Conservation (phyloP, 2,113 vertebrate genomes). For the Toxotes chatareus region DNA sequence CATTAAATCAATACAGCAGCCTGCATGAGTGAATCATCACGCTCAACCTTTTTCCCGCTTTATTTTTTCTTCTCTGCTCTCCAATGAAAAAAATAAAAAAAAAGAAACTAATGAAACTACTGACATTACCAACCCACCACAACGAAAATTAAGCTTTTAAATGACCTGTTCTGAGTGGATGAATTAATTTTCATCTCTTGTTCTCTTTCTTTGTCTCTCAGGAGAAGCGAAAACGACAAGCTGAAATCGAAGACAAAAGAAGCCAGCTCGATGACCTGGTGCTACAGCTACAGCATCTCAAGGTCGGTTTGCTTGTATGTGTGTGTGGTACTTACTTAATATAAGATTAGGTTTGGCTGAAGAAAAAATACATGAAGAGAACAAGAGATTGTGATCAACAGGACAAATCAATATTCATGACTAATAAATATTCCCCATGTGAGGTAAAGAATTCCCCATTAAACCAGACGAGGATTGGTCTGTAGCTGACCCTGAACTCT, state of each 20-base stretch:
- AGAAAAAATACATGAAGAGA: not conserved
- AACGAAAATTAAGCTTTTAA: not conserved
- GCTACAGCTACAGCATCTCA: slow-evolving; percentile 96
- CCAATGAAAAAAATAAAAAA: not conserved
- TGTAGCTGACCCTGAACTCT: slow-evolving; percentile 3
- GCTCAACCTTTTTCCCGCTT: too few relatives aligned
- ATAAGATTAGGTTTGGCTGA: not conserved
- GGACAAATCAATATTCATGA: not conserved
- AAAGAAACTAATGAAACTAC: not conserved
- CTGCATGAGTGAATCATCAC: not conserved
- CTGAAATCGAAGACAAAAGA: slow-evolving; percentile 95
- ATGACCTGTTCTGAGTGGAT: not conserved
- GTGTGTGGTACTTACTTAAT: not conserved
- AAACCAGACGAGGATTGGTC: not conserved
- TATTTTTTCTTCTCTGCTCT: not conserved
- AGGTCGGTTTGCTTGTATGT: slow-evolving; percentile 82
- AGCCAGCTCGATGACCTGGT: slow-evolving; percentile 95
- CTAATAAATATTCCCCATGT: not conserved
- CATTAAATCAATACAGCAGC: slow-evolving; percentile 30
- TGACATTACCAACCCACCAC: not conserved
- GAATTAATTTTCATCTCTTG: not conserved
- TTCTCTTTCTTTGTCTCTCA: slow-evolving; percentile 79
- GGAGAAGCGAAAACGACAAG: slow-evolving; percentile 97
- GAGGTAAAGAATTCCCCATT: not conserved
- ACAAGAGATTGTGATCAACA: not conserved